Conservation (phyloP, 2,797 vertebrate species). For the Macroramphosus scolopax region DNA sequence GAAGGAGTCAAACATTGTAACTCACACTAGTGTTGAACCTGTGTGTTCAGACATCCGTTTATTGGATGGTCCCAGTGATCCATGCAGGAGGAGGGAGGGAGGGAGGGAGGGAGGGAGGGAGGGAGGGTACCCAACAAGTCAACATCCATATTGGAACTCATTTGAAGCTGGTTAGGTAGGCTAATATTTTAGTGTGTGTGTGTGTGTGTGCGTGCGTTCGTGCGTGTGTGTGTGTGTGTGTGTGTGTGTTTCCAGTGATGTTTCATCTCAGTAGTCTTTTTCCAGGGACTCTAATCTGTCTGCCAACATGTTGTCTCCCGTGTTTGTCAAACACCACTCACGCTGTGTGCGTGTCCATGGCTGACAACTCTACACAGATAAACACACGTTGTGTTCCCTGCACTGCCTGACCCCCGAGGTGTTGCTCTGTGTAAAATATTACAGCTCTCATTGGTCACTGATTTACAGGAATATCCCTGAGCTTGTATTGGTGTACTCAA, state of each 20-base stretch:
- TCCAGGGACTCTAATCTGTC: constrained; percentile 53
- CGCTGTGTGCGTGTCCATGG: constrained; percentile 46
- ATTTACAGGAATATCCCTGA: constrained; percentile 56
- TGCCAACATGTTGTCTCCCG: constrained; percentile 64
- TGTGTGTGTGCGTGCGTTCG: background rate
- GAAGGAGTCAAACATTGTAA: no score
- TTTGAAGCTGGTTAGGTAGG: background rate
- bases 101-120: no score
- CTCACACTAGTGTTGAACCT: no score
- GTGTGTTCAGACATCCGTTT: no score
- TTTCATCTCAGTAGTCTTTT: constrained; percentile 58
- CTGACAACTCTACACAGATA: constrained; percentile 40
- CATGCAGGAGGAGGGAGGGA: no score
- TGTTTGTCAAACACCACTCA: constrained; percentile 74
- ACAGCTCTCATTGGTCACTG: constrained; percentile 38
- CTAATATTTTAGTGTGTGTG: no score
- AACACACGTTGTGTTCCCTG: constrained; percentile 37
- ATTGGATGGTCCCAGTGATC: no score
- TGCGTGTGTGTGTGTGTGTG: background rate
- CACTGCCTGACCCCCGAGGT: constrained; percentile 57
- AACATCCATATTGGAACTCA: background rate
- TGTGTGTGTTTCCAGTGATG: constrained; percentile 38
- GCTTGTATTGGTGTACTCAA: constrained; percentile 13
- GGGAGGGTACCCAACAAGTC: no score
- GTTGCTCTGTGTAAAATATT: constrained; percentile 52